phyloP scores from a whole-genome alignment of 2,888 invertebrate species.

The Nomada goodeniana region DNA sequence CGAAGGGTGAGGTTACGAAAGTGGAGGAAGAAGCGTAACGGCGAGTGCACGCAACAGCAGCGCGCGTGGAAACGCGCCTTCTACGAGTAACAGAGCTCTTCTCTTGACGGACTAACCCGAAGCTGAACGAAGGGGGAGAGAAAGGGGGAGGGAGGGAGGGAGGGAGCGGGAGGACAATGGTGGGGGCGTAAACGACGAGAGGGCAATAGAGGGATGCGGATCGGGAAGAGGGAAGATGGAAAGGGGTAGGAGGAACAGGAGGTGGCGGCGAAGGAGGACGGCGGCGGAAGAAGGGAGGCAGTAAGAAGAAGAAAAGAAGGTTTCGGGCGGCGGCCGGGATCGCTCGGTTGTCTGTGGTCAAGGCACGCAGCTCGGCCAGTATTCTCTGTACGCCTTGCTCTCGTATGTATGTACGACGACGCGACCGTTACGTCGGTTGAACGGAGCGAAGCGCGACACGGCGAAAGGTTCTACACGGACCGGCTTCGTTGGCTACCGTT shows the following conservation, averaged over 20 bases:
- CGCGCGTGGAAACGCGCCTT: conserved; percentile 76
- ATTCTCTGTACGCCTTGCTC: conserved; percentile 66
- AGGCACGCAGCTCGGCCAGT: conserved; percentile 80
- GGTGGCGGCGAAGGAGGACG: neutral
- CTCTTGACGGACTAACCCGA: conserved; percentile 68
- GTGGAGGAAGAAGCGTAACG: conserved; percentile 71
- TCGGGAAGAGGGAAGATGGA: conserved; percentile 27
- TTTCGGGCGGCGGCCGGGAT: conserved; percentile 82
- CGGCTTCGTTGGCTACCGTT: neutral
- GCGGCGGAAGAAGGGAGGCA: conserved; percentile 49
- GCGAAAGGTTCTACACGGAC: conserved; percentile 33
- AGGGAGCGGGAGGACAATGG: conserved; percentile 52
- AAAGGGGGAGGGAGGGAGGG: conserved; percentile 1
- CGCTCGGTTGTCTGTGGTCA: conserved; percentile 82
- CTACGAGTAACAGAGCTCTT: conserved; percentile 70
- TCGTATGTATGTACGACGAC: conserved; percentile 18
- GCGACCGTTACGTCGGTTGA: conserved; percentile 1
- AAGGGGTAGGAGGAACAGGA: neutral
- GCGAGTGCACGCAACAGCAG: conserved; percentile 76
- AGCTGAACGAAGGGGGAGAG: conserved; percentile 38
- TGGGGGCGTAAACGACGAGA: conserved; percentile 55
- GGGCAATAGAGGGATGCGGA: conserved; percentile 55
- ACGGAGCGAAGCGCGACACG: neutral
- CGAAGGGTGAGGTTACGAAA: conserved; percentile 66
- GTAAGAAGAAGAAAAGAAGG: conserved; percentile 74